Evolutionary conservation across 2,888 invertebrate genomes (phyloP).

Genomic region (Julus scanicus): DNA sequence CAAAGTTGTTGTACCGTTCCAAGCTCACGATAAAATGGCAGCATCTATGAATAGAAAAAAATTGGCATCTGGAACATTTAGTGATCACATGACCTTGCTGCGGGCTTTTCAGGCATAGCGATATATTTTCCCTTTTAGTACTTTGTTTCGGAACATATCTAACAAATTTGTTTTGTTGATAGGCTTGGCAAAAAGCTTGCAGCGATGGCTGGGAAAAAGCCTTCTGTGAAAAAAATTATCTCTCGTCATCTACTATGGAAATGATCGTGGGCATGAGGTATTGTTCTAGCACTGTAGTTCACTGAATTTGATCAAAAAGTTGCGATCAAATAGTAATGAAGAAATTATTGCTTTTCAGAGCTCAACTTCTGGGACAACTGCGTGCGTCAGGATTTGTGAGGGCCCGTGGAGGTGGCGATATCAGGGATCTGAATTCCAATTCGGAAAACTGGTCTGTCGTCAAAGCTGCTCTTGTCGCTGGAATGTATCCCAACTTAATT

Average conservation of each 20-base stretch:
- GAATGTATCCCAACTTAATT: slow-evolving; percentile 89
- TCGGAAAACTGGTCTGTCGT: slow-evolving; percentile 90
- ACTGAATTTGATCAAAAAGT: neutral
- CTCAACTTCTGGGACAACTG: slow-evolving; percentile 84
- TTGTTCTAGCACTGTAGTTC: slow-evolving; percentile 60
- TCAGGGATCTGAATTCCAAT: slow-evolving; percentile 83
- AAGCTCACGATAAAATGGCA: slow-evolving; percentile 74
- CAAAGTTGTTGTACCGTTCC: slow-evolving; percentile 74
- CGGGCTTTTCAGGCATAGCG: slow-evolving; percentile 77
- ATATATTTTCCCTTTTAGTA: neutral
- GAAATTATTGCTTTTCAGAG: slow-evolving; percentile 60
- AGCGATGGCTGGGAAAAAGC: slow-evolving; percentile 76
- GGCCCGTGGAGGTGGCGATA: slow-evolving; percentile 70
- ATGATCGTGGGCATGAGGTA: slow-evolving; percentile 85
- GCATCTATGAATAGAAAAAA: slow-evolving; percentile 76
- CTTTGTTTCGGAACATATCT: neutral
- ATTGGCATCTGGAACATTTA: slow-evolving; percentile 80
- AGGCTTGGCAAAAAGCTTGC: slow-evolving; percentile 76
- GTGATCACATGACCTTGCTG: slow-evolving; percentile 90
- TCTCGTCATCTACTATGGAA: slow-evolving; percentile 87
- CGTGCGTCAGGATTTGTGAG: slow-evolving; percentile 78
- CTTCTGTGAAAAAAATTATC: slow-evolving; percentile 80
- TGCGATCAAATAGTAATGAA: neutral
- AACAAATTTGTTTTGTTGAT: slow-evolving; percentile 25
- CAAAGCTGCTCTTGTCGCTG: slow-evolving; percentile 87